Evolutionary conservation across 1,140 invertebrate genomes (phyloP).

Genomic region (Paralvinella palmiformis): DNA sequence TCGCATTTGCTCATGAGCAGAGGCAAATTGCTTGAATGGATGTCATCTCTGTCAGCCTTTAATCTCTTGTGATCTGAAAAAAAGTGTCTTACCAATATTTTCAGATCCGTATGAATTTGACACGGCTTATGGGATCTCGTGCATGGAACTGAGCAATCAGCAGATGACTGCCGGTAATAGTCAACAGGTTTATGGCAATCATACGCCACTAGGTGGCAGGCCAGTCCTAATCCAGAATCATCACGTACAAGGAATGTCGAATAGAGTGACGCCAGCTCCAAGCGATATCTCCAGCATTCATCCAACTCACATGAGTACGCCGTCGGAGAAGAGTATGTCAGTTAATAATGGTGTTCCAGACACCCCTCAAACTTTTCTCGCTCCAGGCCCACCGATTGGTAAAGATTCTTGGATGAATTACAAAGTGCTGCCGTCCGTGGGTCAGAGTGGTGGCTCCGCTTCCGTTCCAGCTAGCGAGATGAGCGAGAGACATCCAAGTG

Average conservation of each 20-base stretch:
- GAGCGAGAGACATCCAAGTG: conserved; percentile 20
- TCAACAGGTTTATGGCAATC: too few relatives aligned
- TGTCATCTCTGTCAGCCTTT: too few relatives aligned
- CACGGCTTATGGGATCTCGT: too few relatives aligned
- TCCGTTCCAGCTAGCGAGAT: conserved; percentile 23
- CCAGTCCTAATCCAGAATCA: too few relatives aligned
- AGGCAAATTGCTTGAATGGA: too few relatives aligned
- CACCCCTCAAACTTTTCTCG: conserved; percentile 23
- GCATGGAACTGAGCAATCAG: too few relatives aligned
- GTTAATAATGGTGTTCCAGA: not conserved
- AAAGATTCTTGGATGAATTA: not conserved
- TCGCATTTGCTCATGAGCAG: too few relatives aligned
- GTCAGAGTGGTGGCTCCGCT: conserved; percentile 20
- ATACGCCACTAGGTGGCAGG: too few relatives aligned
- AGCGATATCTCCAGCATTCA: conserved; percentile 44
- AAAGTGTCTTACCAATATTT: too few relatives aligned
- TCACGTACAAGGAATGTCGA: not conserved
- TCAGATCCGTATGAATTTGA: too few relatives aligned
- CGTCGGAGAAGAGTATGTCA: not conserved
- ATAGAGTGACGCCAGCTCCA: conserved; percentile 37
- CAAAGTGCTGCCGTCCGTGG: conserved; percentile 19
- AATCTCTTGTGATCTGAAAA: too few relatives aligned
- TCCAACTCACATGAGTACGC: conserved; percentile 12
- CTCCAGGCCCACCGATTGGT: conserved; percentile 21
- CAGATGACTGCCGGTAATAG: too few relatives aligned